These are phyloP conservation scores for Anarrhichthys ocellatus DNA, from an alignment of 2,113 vertebrate genomes.

Conservation along the genomic window DNA sequence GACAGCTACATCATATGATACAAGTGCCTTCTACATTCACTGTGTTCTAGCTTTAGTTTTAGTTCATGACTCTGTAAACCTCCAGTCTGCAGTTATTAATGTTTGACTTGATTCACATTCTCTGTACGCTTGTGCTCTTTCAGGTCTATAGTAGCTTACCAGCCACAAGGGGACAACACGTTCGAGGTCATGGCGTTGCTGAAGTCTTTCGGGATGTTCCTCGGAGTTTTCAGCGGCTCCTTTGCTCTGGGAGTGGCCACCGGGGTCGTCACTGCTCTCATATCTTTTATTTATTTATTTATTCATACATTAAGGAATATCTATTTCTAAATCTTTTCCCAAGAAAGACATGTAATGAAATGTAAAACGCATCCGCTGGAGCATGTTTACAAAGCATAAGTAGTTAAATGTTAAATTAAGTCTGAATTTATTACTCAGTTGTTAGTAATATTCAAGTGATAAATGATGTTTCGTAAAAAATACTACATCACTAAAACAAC, in stretches of 20 bases:
- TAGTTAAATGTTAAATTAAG: not conserved
- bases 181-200: slow-evolving; percentile 95
- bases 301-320: not conserved
- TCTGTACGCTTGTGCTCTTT: slow-evolving; percentile 6
- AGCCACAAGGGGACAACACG: slow-evolving; percentile 94
- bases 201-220: slow-evolving; percentile 95
- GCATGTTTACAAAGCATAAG: not conserved
- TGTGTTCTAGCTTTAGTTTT: not conserved
- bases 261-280: slow-evolving; percentile 95
- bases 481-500: not conserved
- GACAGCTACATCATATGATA: not conserved
- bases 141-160: slow-evolving; percentile 97
- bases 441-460: not conserved
- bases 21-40: not conserved
- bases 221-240: slow-evolving; percentile 98
- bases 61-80: accelerated
- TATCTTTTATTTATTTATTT: slow-evolving; percentile 87
- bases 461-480: not conserved
- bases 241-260: slow-evolving; percentile 96
- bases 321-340: not conserved
- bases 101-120: not conserved
- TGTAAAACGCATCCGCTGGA: not conserved
- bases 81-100: not conserved
- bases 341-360: not conserved
- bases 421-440: not conserved